Base-by-base conservation (phyloP, 2,888 invertebrate species). In the Hypolimnas misippus region DNA sequence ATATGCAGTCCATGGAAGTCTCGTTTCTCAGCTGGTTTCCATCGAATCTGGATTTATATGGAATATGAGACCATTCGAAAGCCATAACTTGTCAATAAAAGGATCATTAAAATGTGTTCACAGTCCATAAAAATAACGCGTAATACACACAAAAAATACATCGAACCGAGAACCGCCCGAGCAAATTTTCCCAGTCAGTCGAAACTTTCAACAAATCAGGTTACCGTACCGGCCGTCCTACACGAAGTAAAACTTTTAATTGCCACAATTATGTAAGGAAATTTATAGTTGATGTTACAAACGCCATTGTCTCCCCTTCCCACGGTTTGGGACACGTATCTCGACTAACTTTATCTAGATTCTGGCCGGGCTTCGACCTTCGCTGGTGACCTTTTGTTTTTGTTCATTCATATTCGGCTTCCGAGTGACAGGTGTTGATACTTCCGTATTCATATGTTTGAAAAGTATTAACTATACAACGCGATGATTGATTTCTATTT, bases 311-410 rank as follows among this genome's bases (percentile, higher is more conserved):
- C 59, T 77, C 65, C 66, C 66, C 72, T 76, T 89, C 88, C 84
- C 89, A 89, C 89, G 84, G 85, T 77, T 79, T 81, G 77, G 85
- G 84, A 82, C 84, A 82, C 78, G 85, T 82, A 77, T 79, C n/a
- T n/a, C n/a, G n/a, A n/a, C 76, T 71, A 73, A 52, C 29, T 52
- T 76, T 86, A 87, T 89, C 89, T 79, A 78, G 79, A 82, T 82
- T 77, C 76, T 67, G 81, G 79, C 72, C 75, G 76, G 73, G n/a
- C n/a, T n/a, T 78, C 76, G 86, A 85, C 87, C 89, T 86, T 79
- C 62, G 57, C 14, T 35, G 21, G 31, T 54, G 63, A 66, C 63
- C 63, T 66, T 60, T 53, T 40, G 55, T 46, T 49, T 62, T 57
- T 81, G 80, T 78, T 81, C 79, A 75, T 75, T 68, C 70, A 71